Conservation (phyloP, 2,113 vertebrate species). For the Xiphorhynchus elegans region DNA sequence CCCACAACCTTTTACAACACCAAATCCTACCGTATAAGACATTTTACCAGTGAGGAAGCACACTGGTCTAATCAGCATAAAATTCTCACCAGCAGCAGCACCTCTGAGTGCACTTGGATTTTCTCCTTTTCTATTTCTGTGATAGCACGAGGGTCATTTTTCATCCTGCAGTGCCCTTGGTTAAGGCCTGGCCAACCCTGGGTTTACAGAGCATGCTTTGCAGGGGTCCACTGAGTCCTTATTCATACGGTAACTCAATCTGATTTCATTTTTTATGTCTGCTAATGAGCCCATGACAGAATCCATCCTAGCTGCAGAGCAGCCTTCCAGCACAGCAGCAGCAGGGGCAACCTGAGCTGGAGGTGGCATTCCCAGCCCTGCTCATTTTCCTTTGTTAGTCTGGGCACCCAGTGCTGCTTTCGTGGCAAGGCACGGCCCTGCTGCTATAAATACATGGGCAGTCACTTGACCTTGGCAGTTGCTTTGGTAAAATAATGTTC, state of each 20-base stretch:
- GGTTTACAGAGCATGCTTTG: not conserved
- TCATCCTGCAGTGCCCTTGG: not conserved
- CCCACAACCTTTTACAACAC: not conserved
- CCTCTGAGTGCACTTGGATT: not conserved
- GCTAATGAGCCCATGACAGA: not conserved
- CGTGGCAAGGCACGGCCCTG: not conserved
- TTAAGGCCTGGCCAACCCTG: not conserved
- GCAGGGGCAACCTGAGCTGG: not conserved
- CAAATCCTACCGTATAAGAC: not conserved
- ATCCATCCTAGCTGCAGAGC: not conserved
- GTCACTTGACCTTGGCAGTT: constrained; percentile 44
- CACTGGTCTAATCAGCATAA: not conserved
- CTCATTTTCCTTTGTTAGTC: not conserved
- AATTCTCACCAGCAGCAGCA: not conserved
- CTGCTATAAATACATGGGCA: constrained; percentile 55
- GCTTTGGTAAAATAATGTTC: constrained; percentile 17
- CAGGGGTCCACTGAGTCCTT: not conserved
- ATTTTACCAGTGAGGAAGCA: not conserved
- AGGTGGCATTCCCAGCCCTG: not conserved
- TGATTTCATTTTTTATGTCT: not conserved
- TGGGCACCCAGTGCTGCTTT: not conserved
- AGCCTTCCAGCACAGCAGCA: rapidly evolving
- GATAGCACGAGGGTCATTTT: not conserved
- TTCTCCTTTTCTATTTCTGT: not conserved
- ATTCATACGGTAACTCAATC: not conserved